phyloP scores from a whole-genome alignment of 2,113 vertebrate genomes.

The Lophura nycthemera region DNA sequence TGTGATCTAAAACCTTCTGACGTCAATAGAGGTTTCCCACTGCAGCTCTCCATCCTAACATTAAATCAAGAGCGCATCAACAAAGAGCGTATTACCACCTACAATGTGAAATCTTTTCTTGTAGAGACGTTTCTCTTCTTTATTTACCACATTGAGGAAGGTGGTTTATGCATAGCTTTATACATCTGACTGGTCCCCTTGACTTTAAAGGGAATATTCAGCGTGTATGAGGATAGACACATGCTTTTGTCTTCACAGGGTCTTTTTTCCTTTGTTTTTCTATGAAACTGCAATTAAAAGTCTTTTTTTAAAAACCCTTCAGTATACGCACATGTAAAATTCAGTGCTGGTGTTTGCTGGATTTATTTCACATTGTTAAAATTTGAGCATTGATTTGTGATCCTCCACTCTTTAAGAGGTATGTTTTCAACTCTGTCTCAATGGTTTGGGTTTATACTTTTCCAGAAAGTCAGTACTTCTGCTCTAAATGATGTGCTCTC shows the following conservation, averaged over 20 bases:
- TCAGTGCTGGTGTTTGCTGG: neutral
- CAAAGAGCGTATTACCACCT: neutral
- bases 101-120: neutral
- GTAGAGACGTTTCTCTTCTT: neutral
- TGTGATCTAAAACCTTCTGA: conserved; percentile 55
- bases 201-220: conserved; percentile 55
- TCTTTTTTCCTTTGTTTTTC: neutral
- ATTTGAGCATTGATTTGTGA: neutral
- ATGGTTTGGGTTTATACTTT: neutral
- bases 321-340: neutral
- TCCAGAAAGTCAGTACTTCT: neutral
- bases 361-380: conserved; percentile 13
- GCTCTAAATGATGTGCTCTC: neutral
- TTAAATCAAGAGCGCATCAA: neutral
- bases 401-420: neutral
- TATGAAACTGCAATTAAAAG: neutral
- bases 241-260: conserved; percentile 9
- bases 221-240: neutral
- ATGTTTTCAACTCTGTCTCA: neutral
- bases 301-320: neutral
- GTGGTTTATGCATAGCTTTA: conserved; percentile 7
- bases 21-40: conserved; percentile 48
- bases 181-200: neutral
- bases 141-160: neutral
- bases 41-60: neutral